phyloP scores from a whole-genome alignment of 2,888 invertebrate genomes.

The Sesia apiformis region DNA sequence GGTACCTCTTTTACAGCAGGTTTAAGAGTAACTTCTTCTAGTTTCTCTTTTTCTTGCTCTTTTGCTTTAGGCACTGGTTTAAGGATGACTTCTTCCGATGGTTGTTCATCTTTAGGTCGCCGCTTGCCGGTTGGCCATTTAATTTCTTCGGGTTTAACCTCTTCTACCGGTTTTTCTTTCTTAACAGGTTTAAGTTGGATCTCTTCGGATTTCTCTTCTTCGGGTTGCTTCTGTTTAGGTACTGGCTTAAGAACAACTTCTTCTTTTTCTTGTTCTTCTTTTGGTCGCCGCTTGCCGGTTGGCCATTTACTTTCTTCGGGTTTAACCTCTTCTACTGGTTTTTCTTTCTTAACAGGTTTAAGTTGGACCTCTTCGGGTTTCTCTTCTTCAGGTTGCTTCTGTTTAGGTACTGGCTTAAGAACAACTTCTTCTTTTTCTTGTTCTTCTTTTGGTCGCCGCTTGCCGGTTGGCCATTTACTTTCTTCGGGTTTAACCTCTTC shows the following conservation, averaged over 20 bases:
- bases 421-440: slow-evolving; percentile 31
- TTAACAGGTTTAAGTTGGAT: slow-evolving; percentile 41
- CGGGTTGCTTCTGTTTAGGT: slow-evolving; percentile 18
- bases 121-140: slow-evolving; percentile 21
- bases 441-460: slow-evolving; percentile 24
- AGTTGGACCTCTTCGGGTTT: slow-evolving; percentile 15
- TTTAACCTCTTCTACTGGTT: slow-evolving; percentile 29
- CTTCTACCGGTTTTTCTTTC: slow-evolving; percentile 29
- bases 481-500: slow-evolving; percentile 20
- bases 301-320: slow-evolving; percentile 24
- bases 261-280: slow-evolving; percentile 30
- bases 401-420: slow-evolving; percentile 39
- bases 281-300: slow-evolving; percentile 22
- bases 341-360: slow-evolving; percentile 28
- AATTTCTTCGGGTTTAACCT: slow-evolving; percentile 24
- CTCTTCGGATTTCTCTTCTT: slow-evolving; percentile 29
- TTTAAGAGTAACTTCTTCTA: slow-evolving; percentile 24
- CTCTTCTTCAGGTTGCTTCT: slow-evolving; percentile 31
- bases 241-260: slow-evolving; percentile 35
- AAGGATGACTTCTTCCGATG: slow-evolving; percentile 31
- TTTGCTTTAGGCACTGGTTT: slow-evolving; percentile 26
- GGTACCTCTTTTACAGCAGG: slow-evolving; percentile 19
- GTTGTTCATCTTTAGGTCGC: slow-evolving; percentile 29
- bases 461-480: slow-evolving; percentile 22
- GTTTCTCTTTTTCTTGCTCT: slow-evolving; percentile 37